Evolutionary conservation across 2,888 invertebrate genomes (phyloP).

Genomic region (Coremacera marginata): DNA sequence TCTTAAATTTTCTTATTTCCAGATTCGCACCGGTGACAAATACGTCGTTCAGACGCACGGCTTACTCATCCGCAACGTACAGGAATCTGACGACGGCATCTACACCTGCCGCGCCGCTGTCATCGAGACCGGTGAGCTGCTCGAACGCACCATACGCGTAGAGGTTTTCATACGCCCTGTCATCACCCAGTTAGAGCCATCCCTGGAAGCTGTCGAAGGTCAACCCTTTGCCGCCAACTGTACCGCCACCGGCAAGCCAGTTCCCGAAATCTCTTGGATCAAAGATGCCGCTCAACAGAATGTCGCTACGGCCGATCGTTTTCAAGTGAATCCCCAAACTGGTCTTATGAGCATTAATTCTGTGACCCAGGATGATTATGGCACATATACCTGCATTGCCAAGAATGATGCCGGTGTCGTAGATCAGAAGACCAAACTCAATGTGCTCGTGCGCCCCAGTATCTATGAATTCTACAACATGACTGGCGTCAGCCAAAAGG

Average conservation of each 20-base stretch:
- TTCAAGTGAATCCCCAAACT: constrained; percentile 76
- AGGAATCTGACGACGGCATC: constrained; percentile 86
- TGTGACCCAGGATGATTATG: constrained; percentile 83
- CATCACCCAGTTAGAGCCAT: constrained; percentile 75
- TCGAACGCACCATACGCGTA: constrained; percentile 82
- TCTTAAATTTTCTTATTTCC: constrained; percentile 5
- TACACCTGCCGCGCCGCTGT: constrained; percentile 92
- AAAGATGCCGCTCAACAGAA: constrained; percentile 80
- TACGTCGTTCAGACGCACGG: constrained; percentile 83
- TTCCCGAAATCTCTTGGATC: constrained; percentile 87
- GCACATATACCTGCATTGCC: constrained; percentile 84
- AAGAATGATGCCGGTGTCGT: constrained; percentile 82
- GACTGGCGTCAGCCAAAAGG: constrained; percentile 75
- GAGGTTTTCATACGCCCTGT: constrained; percentile 83
- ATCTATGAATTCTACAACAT: constrained; percentile 83
- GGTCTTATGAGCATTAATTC: constrained; percentile 81
- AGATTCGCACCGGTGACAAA: constrained; percentile 78
- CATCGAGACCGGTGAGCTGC: constrained; percentile 82
- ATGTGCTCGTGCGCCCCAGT: constrained; percentile 82
- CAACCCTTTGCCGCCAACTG: constrained; percentile 82
- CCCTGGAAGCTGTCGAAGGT: constrained; percentile 82
- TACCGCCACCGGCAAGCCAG: constrained; percentile 85
- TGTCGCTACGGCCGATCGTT: constrained; percentile 76
- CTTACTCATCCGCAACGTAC: constrained; percentile 80
- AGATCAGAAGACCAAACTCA: constrained; percentile 77